These are phyloP conservation scores for Chironomus tepperi DNA, from an alignment of 1,140 invertebrate genomes.

Conservation along the genomic window DNA sequence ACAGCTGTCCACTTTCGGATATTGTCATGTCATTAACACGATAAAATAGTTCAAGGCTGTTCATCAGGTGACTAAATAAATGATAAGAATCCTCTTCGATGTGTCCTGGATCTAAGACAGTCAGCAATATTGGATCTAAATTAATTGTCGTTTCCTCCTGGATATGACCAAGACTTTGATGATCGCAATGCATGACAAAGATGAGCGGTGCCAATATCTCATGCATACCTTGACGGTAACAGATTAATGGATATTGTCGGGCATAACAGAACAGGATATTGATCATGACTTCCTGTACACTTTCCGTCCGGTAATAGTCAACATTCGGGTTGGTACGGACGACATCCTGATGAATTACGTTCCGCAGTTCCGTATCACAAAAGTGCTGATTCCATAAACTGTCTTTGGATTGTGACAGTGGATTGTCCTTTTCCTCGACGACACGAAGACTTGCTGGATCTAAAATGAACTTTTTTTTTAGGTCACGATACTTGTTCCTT, in stretches of 20 bases:
- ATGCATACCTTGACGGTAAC: slow-evolving; percentile 79
- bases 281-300: slow-evolving; percentile 62
- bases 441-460: neutral
- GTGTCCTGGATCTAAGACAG: slow-evolving; percentile 51
- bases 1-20: slow-evolving; percentile 41
- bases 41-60: slow-evolving; percentile 62
- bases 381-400: slow-evolving; percentile 76
- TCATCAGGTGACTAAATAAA: slow-evolving; percentile 56
- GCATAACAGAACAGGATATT: slow-evolving; percentile 59
- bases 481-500: slow-evolving; percentile 30
- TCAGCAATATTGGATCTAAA: slow-evolving; percentile 45
- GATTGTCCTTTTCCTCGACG: slow-evolving; percentile 31
- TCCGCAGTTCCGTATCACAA: slow-evolving; percentile 63
- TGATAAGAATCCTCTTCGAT: slow-evolving; percentile 69
- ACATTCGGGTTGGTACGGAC: slow-evolving; percentile 71
- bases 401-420: slow-evolving; percentile 41
- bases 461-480: neutral
- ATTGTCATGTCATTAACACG: slow-evolving; percentile 46
- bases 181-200: slow-evolving; percentile 64
- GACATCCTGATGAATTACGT: slow-evolving; percentile 69
- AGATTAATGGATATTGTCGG: slow-evolving; percentile 57
- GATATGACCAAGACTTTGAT: slow-evolving; percentile 49
- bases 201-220: slow-evolving; percentile 68
- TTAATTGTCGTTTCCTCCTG: slow-evolving; percentile 28
- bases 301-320: slow-evolving; percentile 60